phyloP scores from a whole-genome alignment of 2,888 invertebrate genomes.

The Melinopterus prodromus region DNA sequence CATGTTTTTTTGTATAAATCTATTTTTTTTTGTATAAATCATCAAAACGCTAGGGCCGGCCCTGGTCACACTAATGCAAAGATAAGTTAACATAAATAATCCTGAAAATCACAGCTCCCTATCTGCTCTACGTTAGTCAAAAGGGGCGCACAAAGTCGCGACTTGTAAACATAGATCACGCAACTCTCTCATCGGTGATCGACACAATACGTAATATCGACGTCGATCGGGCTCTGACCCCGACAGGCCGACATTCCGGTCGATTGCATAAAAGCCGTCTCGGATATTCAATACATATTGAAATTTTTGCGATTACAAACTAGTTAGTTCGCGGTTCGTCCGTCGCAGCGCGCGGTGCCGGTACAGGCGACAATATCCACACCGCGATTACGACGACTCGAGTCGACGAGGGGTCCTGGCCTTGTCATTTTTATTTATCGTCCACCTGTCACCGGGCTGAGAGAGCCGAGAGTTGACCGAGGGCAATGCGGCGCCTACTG shows the following conservation, averaged over 20 bases:
- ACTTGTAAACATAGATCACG: background rate
- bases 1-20: too few species aligned
- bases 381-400: background rate
- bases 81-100: too few species aligned
- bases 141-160: background rate
- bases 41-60: too few species aligned
- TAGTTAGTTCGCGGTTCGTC: slow-evolving; percentile 35
- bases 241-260: slow-evolving; percentile 35
- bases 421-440: slow-evolving; percentile 41
- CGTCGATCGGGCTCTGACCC: slow-evolving; percentile 28
- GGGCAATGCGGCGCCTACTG: slow-evolving; percentile 38
- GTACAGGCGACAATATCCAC: background rate
- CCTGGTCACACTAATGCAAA: too few species aligned
- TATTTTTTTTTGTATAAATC: too few species aligned
- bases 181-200: slow-evolving; percentile 4
- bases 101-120: too few species aligned
- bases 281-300: slow-evolving; percentile 38
- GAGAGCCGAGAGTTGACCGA: slow-evolving; percentile 28
- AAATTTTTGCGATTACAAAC: slow-evolving; percentile 40
- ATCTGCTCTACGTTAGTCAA: too few species aligned
- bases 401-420: slow-evolving; percentile 36
- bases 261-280: slow-evolving; percentile 39
- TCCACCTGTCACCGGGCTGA: slow-evolving; percentile 39
- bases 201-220: background rate
- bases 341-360: slow-evolving; percentile 31